Conservation (phyloP, 2,113 vertebrate genomes). For the Columba janthina region DNA sequence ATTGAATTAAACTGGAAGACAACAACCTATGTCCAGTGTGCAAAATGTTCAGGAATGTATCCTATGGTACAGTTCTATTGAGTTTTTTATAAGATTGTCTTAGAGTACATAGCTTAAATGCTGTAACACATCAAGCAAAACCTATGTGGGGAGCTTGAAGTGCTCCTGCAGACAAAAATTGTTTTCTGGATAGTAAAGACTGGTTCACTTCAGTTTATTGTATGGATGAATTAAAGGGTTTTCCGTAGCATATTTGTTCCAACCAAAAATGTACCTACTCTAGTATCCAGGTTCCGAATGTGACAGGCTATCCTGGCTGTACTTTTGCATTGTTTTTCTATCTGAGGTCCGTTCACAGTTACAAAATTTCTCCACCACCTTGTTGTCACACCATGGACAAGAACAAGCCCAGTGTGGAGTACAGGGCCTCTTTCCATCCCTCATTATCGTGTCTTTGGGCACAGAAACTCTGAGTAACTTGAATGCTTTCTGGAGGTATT, state of each 20-base stretch:
- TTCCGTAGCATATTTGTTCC: neutral
- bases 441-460: neutral
- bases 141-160: neutral
- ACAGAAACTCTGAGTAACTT: neutral
- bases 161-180: neutral
- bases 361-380: neutral
- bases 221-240: neutral
- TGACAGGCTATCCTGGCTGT: neutral
- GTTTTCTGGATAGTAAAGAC: neutral
- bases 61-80: neutral
- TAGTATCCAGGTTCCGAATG: neutral
- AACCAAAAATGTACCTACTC: neutral
- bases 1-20: neutral
- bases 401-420: neutral
- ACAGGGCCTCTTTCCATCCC: neutral
- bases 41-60: neutral
- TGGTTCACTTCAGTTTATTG: neutral
- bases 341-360: neutral
- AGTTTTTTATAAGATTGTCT: neutral
- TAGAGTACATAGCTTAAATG: neutral
- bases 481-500: neutral
- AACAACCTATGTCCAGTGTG: neutral
- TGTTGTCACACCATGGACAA: neutral
- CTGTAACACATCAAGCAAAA: neutral
- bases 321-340: neutral